Percentiles rank a stretch among this genome's conserved stretches.
These are phyloP conservation scores for Aleiodes leptofemur DNA, from an alignment of 2,888 invertebrate genomes.

Conservation along the genomic window DNA sequence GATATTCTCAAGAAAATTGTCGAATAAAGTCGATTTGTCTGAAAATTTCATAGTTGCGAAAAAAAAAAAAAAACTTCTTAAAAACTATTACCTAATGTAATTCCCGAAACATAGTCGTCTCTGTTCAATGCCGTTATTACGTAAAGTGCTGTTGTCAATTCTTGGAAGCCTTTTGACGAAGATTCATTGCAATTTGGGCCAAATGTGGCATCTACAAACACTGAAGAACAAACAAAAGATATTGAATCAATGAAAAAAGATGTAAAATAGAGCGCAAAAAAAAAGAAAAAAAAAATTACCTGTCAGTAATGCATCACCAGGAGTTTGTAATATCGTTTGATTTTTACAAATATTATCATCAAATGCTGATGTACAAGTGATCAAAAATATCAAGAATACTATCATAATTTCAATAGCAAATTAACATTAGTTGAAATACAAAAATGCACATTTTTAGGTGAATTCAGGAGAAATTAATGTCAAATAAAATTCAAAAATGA, in stretches of 20 bases:
- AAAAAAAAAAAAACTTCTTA: background rate
- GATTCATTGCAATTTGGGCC: slow-evolving; percentile 73
- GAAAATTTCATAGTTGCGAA: too few relatives aligned
- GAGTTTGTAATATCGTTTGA: slow-evolving; percentile 64
- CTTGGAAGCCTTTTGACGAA: slow-evolving; percentile 69
- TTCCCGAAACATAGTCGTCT: slow-evolving; percentile 71
- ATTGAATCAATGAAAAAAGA: slow-evolving; percentile 6
- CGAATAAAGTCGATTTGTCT: background rate
- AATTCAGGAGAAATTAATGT: too few relatives aligned
- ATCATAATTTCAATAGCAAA: slow-evolving; percentile 33
- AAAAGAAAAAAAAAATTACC: slow-evolving; percentile 57
- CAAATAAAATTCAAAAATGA: background rate
- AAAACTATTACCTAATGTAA: slow-evolving; percentile 69
- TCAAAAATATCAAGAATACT: slow-evolving; percentile 43
- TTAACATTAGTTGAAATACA: background rate
- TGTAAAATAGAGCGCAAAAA: background rate
- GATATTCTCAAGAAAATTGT: background rate
- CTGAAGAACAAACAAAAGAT: slow-evolving; percentile 58
- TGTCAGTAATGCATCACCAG: slow-evolving; percentile 69
- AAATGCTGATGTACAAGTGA: slow-evolving; percentile 50
- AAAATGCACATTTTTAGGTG: background rate
- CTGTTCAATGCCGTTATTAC: slow-evolving; percentile 72
- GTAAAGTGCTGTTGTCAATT: slow-evolving; percentile 72
- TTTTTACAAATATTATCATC: slow-evolving; percentile 60
- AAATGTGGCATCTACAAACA: slow-evolving; percentile 72